Base-by-base conservation (phyloP, 2,888 invertebrate species). In the Agrochola lota region DNA sequence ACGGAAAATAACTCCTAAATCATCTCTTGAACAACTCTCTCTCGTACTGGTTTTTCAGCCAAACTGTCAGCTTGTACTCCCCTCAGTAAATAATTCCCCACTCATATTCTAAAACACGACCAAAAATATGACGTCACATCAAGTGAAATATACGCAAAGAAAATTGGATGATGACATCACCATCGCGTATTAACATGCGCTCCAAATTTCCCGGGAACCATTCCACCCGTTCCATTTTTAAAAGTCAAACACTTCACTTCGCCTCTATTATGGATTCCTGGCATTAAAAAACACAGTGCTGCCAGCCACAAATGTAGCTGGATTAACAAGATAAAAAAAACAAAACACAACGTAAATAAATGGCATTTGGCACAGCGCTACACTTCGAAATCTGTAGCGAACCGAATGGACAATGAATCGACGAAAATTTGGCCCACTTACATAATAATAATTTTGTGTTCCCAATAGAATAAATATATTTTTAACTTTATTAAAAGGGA, bases 361-460 rank as follows among this genome's bases (percentile, higher is more conserved):
- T 92, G 91, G 87, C 90, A 91, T 92, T 94, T 94, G 94, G 94
- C 94, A 93, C 92, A 89, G 91, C 88, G 90, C 89, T 92, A 81
- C 89, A 84, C 80, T 83, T 82, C 77, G 80, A 91, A 91, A 93
- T 93, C 91, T 87, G 85, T 86, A 88, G 78, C 88, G 87, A 88
- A 89, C 85, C 84, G 89, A 92, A 92, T 91, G 91, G 92, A 93
- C 93, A 93, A 93, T 95, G 95, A 94, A 94, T 95, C 92, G 92
- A 89, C 92, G 90, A 93, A 93, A 93, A 92, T 91, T 90, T 89
- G 94, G 81, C 91, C 93, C 88, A 94, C 91, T 93, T 95, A 91
- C 94, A 94, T 95, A 93, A 92, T 95, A 93, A 92, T 92, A 92
- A 90, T 85, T 72, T 88, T 86, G 87, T 87, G 83, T 76, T 83